Evolutionary conservation across 2,113 vertebrate genomes (phyloP).

Genomic region (Pseudorhombus dupliciocellatus): DNA sequence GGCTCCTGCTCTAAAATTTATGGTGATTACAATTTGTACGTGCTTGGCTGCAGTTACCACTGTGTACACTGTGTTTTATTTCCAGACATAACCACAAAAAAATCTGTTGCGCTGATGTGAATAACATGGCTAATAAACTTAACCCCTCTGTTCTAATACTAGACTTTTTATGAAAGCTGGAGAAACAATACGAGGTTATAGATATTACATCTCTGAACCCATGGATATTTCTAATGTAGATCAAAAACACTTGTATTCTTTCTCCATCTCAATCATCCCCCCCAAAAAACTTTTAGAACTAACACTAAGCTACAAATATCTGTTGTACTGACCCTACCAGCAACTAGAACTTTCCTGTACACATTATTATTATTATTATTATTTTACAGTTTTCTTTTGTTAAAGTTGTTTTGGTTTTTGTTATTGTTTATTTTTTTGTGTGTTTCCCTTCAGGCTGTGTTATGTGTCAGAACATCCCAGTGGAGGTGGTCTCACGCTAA

Average conservation of each 20-base stretch:
- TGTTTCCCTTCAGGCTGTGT: conserved; percentile 97
- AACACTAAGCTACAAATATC: conserved; percentile 24
- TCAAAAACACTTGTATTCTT: conserved; percentile 46
- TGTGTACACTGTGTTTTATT: background rate
- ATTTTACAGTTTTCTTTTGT: conserved; percentile 53
- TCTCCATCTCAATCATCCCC: conserved; percentile 31
- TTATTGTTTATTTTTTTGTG: conserved; percentile 83
- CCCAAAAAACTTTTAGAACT: conserved; percentile 9
- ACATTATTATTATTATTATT: conserved; percentile 21
- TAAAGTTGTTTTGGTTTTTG: conserved; percentile 70
- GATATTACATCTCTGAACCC: background rate
- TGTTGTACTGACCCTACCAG: conserved; percentile 36
- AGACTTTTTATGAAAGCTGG: conserved; percentile 27
- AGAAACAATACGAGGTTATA: conserved; percentile 50
- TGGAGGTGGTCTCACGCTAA: conserved; percentile 84
- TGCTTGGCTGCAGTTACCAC: background rate
- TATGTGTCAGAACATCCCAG: conserved; percentile 96
- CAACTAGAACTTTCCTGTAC: conserved; percentile 13
- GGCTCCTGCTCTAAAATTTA: no score
- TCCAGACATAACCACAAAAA: background rate
- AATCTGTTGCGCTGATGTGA: conserved; percentile 14
- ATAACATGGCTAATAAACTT: conserved; percentile 37
- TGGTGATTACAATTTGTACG: no score
- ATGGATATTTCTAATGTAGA: background rate
- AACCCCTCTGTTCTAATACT: conserved; percentile 43